Base-by-base conservation (phyloP, 1,140 invertebrate species). In the Pogonognathellus flavescens region DNA sequence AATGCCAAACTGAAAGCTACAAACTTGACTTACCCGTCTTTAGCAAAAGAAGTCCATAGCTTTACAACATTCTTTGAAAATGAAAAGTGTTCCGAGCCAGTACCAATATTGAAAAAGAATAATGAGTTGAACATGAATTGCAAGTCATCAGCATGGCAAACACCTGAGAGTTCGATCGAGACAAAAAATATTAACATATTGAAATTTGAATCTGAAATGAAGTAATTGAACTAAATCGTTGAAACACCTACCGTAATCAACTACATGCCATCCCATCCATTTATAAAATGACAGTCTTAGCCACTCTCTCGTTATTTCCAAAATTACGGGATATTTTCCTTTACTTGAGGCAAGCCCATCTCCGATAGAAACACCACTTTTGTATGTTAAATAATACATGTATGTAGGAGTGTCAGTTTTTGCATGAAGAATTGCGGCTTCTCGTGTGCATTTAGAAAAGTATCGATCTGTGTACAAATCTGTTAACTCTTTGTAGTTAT, bases 111-210 rank as follows among this genome's bases (percentile, higher is more conserved):
- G 8, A 62, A 10, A 10, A 62, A 5, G 16, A 18, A n/a, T n/a
- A 62, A 20, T 1, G 59, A 3, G 3, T 80, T 83, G 53, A 87
- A 70, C 0, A 82, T 1, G 10, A 10, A 18, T 16, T 59, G 25
- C n/a, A 82, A 1, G 25, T 80, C 84, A 70, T 87, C 86, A 8
- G 41, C 86, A 49, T 87, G 86, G 49, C 86, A 87, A 59, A 84
- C 76, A 57, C 86, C 86, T 83, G 13, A 14, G 76, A n/a, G 0
- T 66, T 49, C n/a, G 8, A 53, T 62, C 13, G 11, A 13, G 25
- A 70, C n/a, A 76, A 31, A 31, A 5, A 62, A 59, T 16, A n/a
- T 84, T 20, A 8, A 25, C 22, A n/a, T n/a, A n/a, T n/a, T 62
- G 31, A 41, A 41, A 16, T 9, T 1, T 25, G 10, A 14, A n/a